These are phyloP conservation scores for Sander lucioperca DNA, from an alignment of 2,113 vertebrate genomes.

Conservation along the genomic window DNA sequence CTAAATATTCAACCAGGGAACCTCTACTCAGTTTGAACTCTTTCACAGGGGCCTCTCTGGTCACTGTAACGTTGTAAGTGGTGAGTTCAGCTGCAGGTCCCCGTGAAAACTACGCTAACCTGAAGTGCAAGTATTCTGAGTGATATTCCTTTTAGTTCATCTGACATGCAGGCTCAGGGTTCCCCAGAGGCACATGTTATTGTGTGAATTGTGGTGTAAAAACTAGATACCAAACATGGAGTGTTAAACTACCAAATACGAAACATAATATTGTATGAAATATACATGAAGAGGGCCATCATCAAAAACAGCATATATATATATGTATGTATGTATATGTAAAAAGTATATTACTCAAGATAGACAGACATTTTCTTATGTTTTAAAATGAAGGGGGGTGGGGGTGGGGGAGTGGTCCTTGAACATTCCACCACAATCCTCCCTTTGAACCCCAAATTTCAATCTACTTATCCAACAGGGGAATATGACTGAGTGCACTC, in stretches of 20 bases:
- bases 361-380: background rate
- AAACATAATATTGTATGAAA: background rate
- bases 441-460: constrained; percentile 50
- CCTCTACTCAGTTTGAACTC: constrained; percentile 46
- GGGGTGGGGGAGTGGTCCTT: background rate
- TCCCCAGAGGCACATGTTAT: background rate
- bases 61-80: constrained; percentile 34
- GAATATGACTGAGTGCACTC: constrained; percentile 65
- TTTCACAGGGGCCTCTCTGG: constrained; percentile 29
- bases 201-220: constrained; percentile 11
- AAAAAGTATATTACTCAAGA: background rate
- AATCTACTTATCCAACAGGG: constrained; percentile 57
- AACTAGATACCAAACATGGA: background rate
- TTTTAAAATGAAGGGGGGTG: constrained; percentile 2
- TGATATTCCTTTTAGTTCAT: background rate
- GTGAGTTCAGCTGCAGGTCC: constrained; percentile 64
- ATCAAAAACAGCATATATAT: background rate
- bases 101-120: constrained; percentile 15
- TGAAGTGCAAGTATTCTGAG: background rate
- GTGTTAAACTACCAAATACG: background rate
- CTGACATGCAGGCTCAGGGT: background rate
- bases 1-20: constrained; percentile 10
- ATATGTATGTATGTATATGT: background rate
- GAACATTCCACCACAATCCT: constrained; percentile 41
- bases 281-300: background rate